These are phyloP conservation scores for Cataglyphis livida DNA, from an alignment of 2,888 invertebrate genomes.

Conservation along the genomic window DNA sequence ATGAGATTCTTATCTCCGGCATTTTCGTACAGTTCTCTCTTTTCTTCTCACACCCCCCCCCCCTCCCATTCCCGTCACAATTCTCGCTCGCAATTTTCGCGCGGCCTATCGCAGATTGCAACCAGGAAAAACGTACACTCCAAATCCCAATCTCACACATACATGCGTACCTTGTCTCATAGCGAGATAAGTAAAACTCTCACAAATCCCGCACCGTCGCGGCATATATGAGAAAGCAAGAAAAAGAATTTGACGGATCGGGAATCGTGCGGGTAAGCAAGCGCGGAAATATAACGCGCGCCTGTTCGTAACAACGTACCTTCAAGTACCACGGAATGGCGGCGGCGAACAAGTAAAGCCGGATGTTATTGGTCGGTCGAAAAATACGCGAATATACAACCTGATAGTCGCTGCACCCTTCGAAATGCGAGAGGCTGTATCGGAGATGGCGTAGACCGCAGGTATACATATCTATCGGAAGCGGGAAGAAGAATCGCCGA, in stretches of 20 bases:
- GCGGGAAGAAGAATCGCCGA: slow-evolving; percentile 51
- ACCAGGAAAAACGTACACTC: neutral
- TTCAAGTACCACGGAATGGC: slow-evolving; percentile 47
- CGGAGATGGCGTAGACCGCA: slow-evolving; percentile 60
- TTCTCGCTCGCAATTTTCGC: slow-evolving; percentile 36
- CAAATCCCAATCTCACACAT: slow-evolving; percentile 4
- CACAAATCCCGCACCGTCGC: slow-evolving; percentile 35
- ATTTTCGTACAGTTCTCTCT: neutral
- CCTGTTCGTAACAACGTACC: slow-evolving; percentile 58
- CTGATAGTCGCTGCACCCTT: slow-evolving; percentile 56
- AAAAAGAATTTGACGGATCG: slow-evolving; percentile 12
- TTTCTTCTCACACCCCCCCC: neutral
- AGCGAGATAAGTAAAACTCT: slow-evolving; percentile 31
- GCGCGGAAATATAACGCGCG: slow-evolving; percentile 49
- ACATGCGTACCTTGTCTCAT: neutral
- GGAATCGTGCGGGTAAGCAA: slow-evolving; percentile 14
- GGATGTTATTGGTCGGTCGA: slow-evolving; percentile 69
- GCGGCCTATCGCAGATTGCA: slow-evolving; percentile 44
- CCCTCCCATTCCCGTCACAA: neutral
- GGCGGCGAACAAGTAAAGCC: slow-evolving; percentile 33
- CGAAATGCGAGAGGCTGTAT: slow-evolving; percentile 59
- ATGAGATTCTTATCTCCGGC: neutral
- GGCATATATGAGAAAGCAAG: slow-evolving; percentile 22
- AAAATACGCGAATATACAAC: slow-evolving; percentile 54
- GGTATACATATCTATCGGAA: slow-evolving; percentile 57